Evolutionary conservation across 2,888 invertebrate species (phyloP).

Genomic region (Micropterix aruncella): DNA sequence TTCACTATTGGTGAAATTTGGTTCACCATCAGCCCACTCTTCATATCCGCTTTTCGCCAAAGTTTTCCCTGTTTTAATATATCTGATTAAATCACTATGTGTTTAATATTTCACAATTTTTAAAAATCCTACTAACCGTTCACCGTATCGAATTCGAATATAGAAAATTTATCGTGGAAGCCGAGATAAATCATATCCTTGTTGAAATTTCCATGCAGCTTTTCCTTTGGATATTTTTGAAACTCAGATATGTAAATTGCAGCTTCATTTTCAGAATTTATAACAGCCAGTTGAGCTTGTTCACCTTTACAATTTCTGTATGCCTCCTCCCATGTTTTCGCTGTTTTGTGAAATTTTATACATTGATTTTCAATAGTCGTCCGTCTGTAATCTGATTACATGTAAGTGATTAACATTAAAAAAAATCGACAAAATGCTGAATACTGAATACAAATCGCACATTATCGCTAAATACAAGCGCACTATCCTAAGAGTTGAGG

Average conservation of each 20-base stretch:
- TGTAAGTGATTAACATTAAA: no score
- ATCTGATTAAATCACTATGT: background rate
- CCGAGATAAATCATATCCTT: background rate
- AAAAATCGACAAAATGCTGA: background rate
- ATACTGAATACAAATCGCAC: no score
- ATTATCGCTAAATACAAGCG: no score
- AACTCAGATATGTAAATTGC: background rate
- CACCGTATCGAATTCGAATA: background rate
- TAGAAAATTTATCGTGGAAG: background rate
- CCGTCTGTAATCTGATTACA: background rate
- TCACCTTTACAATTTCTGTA: background rate
- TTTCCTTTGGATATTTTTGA: background rate
- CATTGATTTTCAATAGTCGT: background rate
- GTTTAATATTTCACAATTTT: no score
- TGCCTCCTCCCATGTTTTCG: background rate
- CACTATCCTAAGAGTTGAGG: no score
- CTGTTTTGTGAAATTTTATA: background rate
- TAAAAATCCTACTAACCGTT: background rate
- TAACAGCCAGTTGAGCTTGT: background rate
- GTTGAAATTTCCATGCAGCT: background rate
- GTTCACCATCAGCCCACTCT: constrained; percentile 7
- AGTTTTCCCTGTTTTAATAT: constrained; percentile 1
- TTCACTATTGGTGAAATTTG: constrained; percentile 4
- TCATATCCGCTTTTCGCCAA: constrained; percentile 4
- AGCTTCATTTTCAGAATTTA: background rate